Percentiles rank a stretch among this genome's conserved stretches.
These are phyloP conservation scores for Coptodon rendalli DNA, from an alignment of 2,113 vertebrate species.

Conservation along the genomic window DNA sequence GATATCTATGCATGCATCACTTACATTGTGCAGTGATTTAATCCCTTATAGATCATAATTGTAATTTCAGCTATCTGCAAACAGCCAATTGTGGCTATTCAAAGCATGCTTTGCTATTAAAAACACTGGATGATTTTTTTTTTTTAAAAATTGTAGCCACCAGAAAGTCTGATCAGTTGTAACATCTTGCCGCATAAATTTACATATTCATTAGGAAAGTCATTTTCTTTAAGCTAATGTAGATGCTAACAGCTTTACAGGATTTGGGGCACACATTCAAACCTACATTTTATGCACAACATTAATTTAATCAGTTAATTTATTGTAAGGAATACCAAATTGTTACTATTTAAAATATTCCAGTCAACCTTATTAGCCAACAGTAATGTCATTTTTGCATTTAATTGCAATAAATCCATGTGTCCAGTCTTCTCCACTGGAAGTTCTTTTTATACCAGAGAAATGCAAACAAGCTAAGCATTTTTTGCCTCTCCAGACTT, in stretches of 20 bases:
- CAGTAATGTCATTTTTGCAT: not conserved
- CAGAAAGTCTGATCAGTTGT: not conserved
- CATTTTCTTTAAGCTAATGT: not conserved
- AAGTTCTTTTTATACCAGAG: not conserved
- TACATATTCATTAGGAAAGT: constrained; percentile 3
- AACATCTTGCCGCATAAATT: not conserved
- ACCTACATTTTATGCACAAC: not conserved
- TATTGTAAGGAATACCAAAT: not conserved
- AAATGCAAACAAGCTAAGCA: not conserved
- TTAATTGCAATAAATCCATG: not conserved
- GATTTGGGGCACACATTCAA: not conserved
- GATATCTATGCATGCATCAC: not conserved
- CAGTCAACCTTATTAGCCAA: not conserved
- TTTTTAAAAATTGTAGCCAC: accelerated
- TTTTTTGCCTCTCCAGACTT: not conserved
- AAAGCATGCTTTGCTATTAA: not conserved
- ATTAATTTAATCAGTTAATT: not conserved
- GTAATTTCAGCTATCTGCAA: not conserved
- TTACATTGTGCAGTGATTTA: not conserved
- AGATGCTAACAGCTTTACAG: not conserved
- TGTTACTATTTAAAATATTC: not conserved
- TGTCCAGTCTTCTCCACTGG: not conserved
- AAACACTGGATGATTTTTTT: not conserved
- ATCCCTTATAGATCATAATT: not conserved
- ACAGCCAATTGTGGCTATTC: not conserved